Base-by-base conservation (phyloP, 2,797 vertebrate genomes). In the Enteromius mattozi region DNA sequence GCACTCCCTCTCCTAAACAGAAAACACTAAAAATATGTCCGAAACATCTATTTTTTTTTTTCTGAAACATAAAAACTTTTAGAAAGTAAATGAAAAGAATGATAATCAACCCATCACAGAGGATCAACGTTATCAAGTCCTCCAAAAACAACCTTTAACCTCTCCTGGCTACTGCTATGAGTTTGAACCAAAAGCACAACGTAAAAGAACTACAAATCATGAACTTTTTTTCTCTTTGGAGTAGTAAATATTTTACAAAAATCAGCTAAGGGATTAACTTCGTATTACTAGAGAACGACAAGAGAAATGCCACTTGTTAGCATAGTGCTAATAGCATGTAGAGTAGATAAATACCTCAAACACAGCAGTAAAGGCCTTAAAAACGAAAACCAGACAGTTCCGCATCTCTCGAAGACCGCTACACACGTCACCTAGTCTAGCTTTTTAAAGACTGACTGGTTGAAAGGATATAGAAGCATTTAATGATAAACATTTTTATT, bases 1-100 rank as follows among this genome's bases (percentile, higher is more conserved):
- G 93, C 91, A 90, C 91, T 93, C 89, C 68, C 91, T 93, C 92
- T 93, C 89, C 91, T 90, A 89, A 93, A 86, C 65, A 82, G 74
- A 90, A 42, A 90, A 89, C 89, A 89, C 86, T 82, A 84, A 85
- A 90, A 78, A 90, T 87, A 90, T 84, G 89, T 81, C 89, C 84
- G 74, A 87, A 84, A 87, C 76, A 86, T 85, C 70, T 74, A 87
- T 59, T 51, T 77, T 40, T 78, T 80, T 54, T 16, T 66, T 42
- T 21, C 65, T 76, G 24, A 82, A 81, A 85, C 80, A 69, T 56
- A 59, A 81, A 87, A 61, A 33, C 37, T 24, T 68, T 49, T 40
- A 33, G 78, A 79, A 40, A 65, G 35, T 56, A 56, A 82, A 80
- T 47, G 4, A 78, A 45, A 19, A 66, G 68, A 85, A 77, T 30